Base-by-base conservation (phyloP, 2,888 invertebrate species). In the Idaea biselata region DNA sequence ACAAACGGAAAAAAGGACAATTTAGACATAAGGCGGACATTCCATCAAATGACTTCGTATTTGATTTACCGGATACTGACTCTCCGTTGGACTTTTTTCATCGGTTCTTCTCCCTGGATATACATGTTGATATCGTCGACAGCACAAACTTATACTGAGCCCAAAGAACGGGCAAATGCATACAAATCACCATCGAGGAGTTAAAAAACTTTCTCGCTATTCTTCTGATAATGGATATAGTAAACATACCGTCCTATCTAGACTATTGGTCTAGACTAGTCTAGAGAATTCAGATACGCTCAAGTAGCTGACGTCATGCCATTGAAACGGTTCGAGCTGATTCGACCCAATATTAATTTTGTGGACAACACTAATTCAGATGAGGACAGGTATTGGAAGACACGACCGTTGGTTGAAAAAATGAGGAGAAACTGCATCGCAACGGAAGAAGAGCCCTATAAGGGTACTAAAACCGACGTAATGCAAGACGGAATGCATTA, bases 181-280 rank as follows among this genome's bases (percentile, higher is more conserved):
- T 71, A 53, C 63, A 73, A 55, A 61, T 68, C 18, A 68, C 69
- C 55, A 61, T 61, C 59, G 66, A 70, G 25, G 71, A 75, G 62
- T 60, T 75, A 18, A 66, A 68, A 58, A 71, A 71, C 64, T 76
- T 75, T 68, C 55, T 78, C 58, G 62, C 65, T 7, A 75, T 75
- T 44, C 63, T 72, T 61, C 67, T 78, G 44, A 61, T 70, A 7
- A 76, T 78, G 76, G 73, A 74, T 57, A 68, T 76, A 63, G 69
- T 32, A 3, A 32, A 65, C 54, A 70, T 71, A 65, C 66, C 67
- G 31, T 65, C 68, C 16, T 73, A 69, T 60, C 61, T 64, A 58
- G 69, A 72, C 61, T 70, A 68, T 63, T 72, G 67, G n/a, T n/a
- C n/a, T n/a, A n/a, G n/a, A n/a, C n/a, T n/a, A n/a, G 65, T 63